Evolutionary conservation across 2,797 vertebrate species (phyloP), one percentile per base, ranked within the genome.

Genomic region (Onychomys leucogaster): DNA sequence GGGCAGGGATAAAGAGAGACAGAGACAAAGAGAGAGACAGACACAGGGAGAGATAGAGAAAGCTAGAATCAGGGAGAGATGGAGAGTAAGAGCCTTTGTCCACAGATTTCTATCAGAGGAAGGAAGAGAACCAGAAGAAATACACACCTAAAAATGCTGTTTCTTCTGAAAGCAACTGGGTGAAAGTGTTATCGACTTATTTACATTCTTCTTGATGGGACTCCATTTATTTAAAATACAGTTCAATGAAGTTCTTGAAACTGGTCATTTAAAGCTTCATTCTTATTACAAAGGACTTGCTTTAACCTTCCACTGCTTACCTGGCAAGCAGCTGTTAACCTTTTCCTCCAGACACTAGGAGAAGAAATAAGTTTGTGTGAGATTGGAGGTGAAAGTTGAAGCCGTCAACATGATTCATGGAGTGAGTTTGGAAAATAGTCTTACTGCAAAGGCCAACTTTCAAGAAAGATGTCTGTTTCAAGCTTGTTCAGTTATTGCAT

Each of bases 201-300:
- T 93, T 83, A 78, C 69, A 88, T 92, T 80, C 57, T 87, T 88
- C 69, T 52, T 96, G n/a, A 3, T 46, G 77, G 69, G 59, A 55
- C 6, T 82, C 29, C 59, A 6, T 57, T 32, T 27, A 14, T 52
- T 82, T 55, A 52, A 63, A 16, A 21, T n/a, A 59, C 4, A 61
- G 23, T 59, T 61, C 43, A 29, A 52, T 49, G 43, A 86, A 6
- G 21, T 43, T 67, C 19, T 73, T 82, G 43, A 55, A 94, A 91
- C 6, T 77, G 49, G 65, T 19, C 1, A n/a, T 71, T 73, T 61
- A 86, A 91, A 71, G 52, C 6, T 73, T 59, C 46, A 76, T 81
- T 78, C 10, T 90, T n/a, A 49, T 55, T 78, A 32, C 25, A 43
- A 75, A 92, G 14, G 3, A 90, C 12, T 27, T 85, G n/a, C 29